A percentile compares a stretch with the other conserved stretches of the same genome.
Evolutionary conservation across 2,888 invertebrate genomes (phyloP).

Genomic region (Protodeltote pygarga): DNA sequence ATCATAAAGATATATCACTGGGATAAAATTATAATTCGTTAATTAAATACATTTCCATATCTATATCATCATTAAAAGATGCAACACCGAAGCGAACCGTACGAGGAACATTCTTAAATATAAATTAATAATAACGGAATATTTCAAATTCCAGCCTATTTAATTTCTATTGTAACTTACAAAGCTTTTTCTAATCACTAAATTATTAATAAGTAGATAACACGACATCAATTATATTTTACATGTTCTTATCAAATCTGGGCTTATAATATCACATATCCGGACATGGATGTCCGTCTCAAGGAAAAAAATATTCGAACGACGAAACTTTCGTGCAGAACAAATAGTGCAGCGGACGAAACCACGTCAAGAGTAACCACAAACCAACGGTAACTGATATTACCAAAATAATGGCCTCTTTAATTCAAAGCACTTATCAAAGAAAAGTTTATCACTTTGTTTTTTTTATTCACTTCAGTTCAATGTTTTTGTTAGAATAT

Average conservation of each 20-base stretch:
- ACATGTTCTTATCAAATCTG: slow-evolving; percentile 74
- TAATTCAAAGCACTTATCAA: slow-evolving; percentile 30
- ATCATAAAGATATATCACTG: slow-evolving; percentile 2
- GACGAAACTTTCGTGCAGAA: slow-evolving; percentile 39
- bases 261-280: slow-evolving; percentile 85
- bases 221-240: slow-evolving; percentile 81
- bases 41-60: slow-evolving; percentile 14
- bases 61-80: slow-evolving; percentile 33
- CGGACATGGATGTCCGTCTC: slow-evolving; percentile 66
- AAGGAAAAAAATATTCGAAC: slow-evolving; percentile 43
- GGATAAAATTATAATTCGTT: slow-evolving; percentile 12
- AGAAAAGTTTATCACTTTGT: slow-evolving; percentile 35
- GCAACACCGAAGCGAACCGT: slow-evolving; percentile 51
- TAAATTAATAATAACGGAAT: slow-evolving; percentile 60
- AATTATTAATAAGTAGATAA: slow-evolving; percentile 65
- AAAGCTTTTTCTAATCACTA: slow-evolving; percentile 67
- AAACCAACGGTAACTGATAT: slow-evolving; percentile 40
- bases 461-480: slow-evolving; percentile 28
- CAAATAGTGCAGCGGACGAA: slow-evolving; percentile 38
- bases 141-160: slow-evolving; percentile 55
- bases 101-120: slow-evolving; percentile 45
- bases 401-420: slow-evolving; percentile 46
- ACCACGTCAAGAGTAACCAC: slow-evolving; percentile 30
- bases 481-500: slow-evolving; percentile 22
- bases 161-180: slow-evolving; percentile 65